A percentile compares a stretch with the other conserved stretches of the same genome.
Evolutionary conservation across 2,797 vertebrate genomes (phyloP).

Genomic region (Spinus olivaceus): DNA sequence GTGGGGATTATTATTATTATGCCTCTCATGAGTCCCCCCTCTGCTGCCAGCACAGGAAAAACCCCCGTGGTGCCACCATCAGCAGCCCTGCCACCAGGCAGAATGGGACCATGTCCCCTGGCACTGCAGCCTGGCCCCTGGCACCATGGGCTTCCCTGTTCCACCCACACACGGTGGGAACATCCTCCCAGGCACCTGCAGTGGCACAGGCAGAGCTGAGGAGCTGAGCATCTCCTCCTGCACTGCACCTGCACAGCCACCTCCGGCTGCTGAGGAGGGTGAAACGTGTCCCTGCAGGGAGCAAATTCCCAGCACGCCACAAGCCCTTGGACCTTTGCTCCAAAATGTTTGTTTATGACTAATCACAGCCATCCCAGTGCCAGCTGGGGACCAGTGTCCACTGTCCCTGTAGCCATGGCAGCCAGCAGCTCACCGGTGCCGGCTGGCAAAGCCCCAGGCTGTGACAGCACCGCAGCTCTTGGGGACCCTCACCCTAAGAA

Average conservation of each 20-base stretch:
- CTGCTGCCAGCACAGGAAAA: background rate
- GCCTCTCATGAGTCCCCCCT: background rate
- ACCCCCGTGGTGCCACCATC: rapidly evolving
- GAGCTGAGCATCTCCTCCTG: background rate
- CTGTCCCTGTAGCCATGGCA: background rate
- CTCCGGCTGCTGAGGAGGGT: background rate
- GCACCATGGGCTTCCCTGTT: background rate
- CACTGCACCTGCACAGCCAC: background rate
- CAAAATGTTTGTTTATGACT: background rate
- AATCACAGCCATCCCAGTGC: background rate
- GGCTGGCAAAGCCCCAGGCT: rapidly evolving
- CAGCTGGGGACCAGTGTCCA: rapidly evolving
- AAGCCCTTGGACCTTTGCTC: background rate
- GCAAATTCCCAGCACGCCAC: background rate
- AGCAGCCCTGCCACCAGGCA: background rate
- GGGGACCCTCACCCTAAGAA: background rate
- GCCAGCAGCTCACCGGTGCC: rapidly evolving
- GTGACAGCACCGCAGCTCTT: rapidly evolving
- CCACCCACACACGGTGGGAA: background rate
- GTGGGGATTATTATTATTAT: slow-evolving; percentile 28
- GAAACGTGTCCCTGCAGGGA: background rate
- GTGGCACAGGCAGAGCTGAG: background rate
- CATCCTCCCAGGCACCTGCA: background rate
- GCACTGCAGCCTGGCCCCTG: background rate
- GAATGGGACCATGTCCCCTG: background rate